Base-by-base conservation (phyloP, 92 coral and sea anemone species). In the Heliopora coerulea region DNA sequence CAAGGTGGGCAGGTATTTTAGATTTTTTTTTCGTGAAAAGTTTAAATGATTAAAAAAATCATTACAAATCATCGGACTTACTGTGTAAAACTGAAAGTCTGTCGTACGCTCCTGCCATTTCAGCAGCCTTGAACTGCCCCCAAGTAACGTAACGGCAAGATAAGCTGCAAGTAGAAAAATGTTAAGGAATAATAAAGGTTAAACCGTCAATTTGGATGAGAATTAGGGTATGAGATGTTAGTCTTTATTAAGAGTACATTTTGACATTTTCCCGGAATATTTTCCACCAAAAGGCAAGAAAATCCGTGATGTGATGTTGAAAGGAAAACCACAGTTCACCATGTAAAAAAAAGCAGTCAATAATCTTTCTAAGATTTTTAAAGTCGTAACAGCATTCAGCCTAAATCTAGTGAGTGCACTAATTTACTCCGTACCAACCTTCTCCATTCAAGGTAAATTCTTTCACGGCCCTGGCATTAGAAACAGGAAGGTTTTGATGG, bases 391-490 rank as follows among this genome's bases (percentile, higher is more conserved):
- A n/a, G n/a, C n/a, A n/a, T n/a, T n/a, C n/a, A n/a, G n/a, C n/a
- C n/a, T n/a, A n/a, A n/a, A n/a, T n/a, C n/a, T n/a, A n/a, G n/a
- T n/a, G n/a, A n/a, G n/a, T n/a, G n/a, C n/a, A n/a, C n/a, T n/a
- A n/a, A n/a, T n/a, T n/a, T n/a, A n/a, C n/a, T n/a, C n/a, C n/a
- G n/a, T n/a, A 46, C 83, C 41, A 58, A 91, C 97, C 96, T 66
- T 85, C 84, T 32, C 83, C 78, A 32, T 49, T 54, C 21, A 61
- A 33, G 3, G 49, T 52, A 48, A 89, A 89, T 15, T 83, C 81
- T 28, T 81, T 81, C 34, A 83, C 89, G 27, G 97, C 80, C 65
- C 54, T 82, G 32, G 86, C 74, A 64, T 65, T 46, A 12, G 70
- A 24, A 15, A 87, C 70, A n/a, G 85, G 68, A 27, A 92, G 65